Evolutionary conservation across 2,888 invertebrate genomes (phyloP).

Genomic region (Caenorhabditis sp.): DNA sequence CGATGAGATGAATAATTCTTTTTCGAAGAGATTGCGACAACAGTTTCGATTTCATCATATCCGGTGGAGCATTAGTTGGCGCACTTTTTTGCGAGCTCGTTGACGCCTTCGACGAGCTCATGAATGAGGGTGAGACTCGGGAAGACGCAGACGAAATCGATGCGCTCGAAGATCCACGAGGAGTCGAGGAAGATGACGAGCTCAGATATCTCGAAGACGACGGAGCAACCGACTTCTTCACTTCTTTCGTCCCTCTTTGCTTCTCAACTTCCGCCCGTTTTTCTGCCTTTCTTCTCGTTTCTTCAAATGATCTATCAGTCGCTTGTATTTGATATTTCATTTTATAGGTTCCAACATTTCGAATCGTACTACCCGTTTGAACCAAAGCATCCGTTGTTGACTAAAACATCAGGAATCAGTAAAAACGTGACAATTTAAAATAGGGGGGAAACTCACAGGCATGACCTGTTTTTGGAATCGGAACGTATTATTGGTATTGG

Average conservation of each 20-base stretch:
- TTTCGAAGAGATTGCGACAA: conserved; percentile 45
- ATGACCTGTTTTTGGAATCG: conserved; percentile 31
- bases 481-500: conserved; percentile 33
- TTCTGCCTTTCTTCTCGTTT: conserved; percentile 62
- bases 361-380: conserved; percentile 28
- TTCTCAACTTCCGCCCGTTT: conserved; percentile 61
- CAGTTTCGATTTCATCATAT: conserved; percentile 46
- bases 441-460: conserved; percentile 16
- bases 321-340: conserved; percentile 56
- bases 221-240: conserved; percentile 25
- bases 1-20: conserved; percentile 55
- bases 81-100: conserved; percentile 25
- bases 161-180: neutral
- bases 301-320: conserved; percentile 64
- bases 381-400: conserved; percentile 38
- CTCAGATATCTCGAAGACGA: conserved; percentile 10
- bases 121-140: neutral
- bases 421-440: neutral
- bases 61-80: conserved; percentile 9
- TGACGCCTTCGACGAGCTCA: conserved; percentile 13
- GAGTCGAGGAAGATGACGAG: conserved; percentile 14
- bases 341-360: conserved; percentile 36
- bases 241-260: conserved; percentile 59
- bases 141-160: neutral
- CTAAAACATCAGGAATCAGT: conserved; percentile 6